These are phyloP conservation scores for Megaceryle torquata DNA, from an alignment of 2,113 vertebrate species.

Conservation along the genomic window DNA sequence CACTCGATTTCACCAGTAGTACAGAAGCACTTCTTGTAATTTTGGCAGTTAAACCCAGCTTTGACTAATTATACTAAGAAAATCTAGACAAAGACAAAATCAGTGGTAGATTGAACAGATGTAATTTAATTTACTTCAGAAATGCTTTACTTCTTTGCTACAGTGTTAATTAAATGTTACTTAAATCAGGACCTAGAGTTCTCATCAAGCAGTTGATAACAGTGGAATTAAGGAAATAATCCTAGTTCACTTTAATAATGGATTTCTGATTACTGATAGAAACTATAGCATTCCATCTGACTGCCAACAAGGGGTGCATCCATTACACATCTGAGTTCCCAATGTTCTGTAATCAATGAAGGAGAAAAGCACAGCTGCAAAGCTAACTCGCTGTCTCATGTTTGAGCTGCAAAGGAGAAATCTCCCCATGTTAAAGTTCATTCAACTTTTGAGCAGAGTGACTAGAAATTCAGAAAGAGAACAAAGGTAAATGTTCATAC, in stretches of 20 bases:
- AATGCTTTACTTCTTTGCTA: conserved; percentile 8
- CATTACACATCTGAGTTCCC: background rate
- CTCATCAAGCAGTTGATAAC: conserved; percentile 10
- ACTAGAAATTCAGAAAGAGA: background rate
- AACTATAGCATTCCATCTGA: conserved; percentile 1
- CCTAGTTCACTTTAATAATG: conserved; percentile 13
- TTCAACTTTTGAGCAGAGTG: background rate
- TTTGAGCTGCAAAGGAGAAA: background rate
- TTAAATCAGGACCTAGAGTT: conserved; percentile 12
- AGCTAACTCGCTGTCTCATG: background rate
- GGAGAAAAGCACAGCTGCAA: background rate
- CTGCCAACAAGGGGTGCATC: background rate
- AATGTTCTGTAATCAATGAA: background rate
- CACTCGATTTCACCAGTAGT: background rate
- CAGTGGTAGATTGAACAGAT: background rate
- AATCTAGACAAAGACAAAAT: background rate
- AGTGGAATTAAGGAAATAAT: conserved; percentile 17
- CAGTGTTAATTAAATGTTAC: conserved; percentile 15
- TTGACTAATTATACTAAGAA: background rate
- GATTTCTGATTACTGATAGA: conserved; percentile 25
- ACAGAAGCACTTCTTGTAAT: background rate
- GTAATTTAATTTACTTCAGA: conserved; percentile 6
- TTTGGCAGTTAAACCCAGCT: background rate
- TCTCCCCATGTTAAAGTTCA: background rate
- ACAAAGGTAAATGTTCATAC: background rate